Conservation (phyloP, 2,888 invertebrate genomes). For the Julus scanicus region DNA sequence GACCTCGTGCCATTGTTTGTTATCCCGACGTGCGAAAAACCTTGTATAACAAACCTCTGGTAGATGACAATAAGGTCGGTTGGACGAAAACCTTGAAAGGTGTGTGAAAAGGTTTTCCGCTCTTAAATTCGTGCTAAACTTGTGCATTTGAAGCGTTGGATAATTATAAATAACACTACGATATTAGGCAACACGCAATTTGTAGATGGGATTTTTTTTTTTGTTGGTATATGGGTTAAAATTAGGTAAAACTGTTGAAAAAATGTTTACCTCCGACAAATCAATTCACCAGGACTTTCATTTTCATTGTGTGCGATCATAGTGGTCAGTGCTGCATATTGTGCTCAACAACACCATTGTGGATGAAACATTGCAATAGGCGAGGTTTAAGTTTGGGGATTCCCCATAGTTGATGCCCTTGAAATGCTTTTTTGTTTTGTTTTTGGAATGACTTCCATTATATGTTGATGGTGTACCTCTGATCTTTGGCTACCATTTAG, state of each 20-base stretch:
- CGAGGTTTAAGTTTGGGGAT: background rate
- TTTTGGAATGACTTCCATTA: background rate
- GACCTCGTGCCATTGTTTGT: background rate
- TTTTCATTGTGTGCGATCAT: background rate
- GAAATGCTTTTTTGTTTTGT: background rate
- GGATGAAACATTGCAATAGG: background rate
- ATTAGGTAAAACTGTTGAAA: no score
- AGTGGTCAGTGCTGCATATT: background rate
- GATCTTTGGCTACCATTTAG: background rate
- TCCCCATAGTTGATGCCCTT: conserved; percentile 9
- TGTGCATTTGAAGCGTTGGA: background rate
- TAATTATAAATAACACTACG: background rate
- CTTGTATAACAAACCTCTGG: background rate
- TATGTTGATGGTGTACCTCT: background rate
- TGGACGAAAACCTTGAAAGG: no score
- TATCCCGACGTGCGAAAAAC: conserved; percentile 12
- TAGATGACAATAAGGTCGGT: no score
- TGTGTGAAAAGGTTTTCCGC: background rate
- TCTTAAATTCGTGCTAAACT: background rate
- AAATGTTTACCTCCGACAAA: background rate
- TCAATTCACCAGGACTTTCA: background rate
- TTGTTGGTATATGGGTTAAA: no score
- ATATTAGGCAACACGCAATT: background rate
- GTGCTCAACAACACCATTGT: background rate
- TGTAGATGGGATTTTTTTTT: background rate